phyloP scores from a whole-genome alignment of 1,140 invertebrate species.

The Elysia chlorotica region DNA sequence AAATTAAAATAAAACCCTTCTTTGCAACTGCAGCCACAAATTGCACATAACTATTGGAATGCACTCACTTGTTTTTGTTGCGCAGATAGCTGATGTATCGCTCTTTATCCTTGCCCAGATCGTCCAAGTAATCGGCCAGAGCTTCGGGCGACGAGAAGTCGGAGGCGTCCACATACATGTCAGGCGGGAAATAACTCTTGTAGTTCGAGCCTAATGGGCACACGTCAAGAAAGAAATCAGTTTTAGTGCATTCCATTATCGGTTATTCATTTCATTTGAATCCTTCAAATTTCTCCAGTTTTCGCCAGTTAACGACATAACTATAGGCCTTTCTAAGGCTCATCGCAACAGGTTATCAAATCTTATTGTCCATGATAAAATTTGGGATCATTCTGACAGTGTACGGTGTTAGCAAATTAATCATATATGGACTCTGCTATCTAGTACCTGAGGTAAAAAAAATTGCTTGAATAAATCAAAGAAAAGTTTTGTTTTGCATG shows the following conservation, averaged over 20 bases:
- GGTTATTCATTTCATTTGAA: not conserved
- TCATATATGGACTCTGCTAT: too few species aligned
- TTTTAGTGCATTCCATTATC: too few species aligned
- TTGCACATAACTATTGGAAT: not conserved
- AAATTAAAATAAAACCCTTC: not conserved
- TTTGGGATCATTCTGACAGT: not conserved
- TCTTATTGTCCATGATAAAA: not conserved
- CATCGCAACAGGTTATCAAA: not conserved
- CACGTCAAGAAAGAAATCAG: not conserved
- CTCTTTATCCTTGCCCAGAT: conserved; percentile 9
- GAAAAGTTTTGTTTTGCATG: too few species aligned
- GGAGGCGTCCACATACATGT: conserved; percentile 3
- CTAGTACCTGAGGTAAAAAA: too few species aligned
- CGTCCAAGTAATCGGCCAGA: conserved; percentile 12
- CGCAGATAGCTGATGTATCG: conserved; percentile 10
- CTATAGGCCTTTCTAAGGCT: not conserved
- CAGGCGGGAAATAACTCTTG: conserved; percentile 15
- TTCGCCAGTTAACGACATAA: not conserved
- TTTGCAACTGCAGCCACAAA: not conserved
- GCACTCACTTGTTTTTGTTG: conserved; percentile 3
- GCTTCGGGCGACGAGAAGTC: conserved; percentile 9
- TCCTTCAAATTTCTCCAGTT: not conserved
- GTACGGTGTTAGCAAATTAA: too few species aligned
- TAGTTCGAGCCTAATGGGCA: conserved; percentile 8
- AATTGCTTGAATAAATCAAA: too few species aligned